Evolutionary conservation across 2,797 vertebrate species (phyloP).

Genomic region (Leucoraja ocellata): DNA sequence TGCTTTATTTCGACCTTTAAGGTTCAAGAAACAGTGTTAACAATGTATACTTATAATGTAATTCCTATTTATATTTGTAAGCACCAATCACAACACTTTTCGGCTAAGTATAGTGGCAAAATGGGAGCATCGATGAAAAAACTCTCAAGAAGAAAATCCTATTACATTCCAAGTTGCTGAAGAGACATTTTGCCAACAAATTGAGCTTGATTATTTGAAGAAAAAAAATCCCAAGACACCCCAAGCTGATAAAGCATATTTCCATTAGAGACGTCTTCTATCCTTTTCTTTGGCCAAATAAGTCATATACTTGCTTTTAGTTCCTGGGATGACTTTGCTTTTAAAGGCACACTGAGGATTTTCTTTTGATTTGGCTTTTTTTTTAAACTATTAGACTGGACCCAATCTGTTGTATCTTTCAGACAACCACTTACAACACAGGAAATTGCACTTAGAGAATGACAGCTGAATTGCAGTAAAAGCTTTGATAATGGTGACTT

Average conservation of each 20-base stretch:
- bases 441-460: slow-evolving; percentile 47
- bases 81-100: neutral
- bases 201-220: neutral
- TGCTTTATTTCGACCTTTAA: too few species aligned
- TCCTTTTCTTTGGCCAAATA: neutral
- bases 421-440: slow-evolving; percentile 34
- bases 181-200: neutral
- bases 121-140: neutral
- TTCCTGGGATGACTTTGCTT: neutral
- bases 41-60: neutral
- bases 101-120: neutral
- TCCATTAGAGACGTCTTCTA: neutral
- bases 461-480: slow-evolving; percentile 48
- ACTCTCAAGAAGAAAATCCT: neutral
- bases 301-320: neutral
- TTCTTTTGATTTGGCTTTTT: slow-evolving; percentile 32
- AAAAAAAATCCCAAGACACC: neutral
- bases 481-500: slow-evolving; percentile 46
- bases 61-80: neutral
- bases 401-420: slow-evolving; percentile 26
- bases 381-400: slow-evolving; percentile 30
- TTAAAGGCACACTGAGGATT: neutral
- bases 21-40: neutral
- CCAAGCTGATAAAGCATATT: neutral
- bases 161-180: neutral